Evolutionary conservation across 2,888 invertebrate species (phyloP).

Genomic region (Eilema depressum): DNA sequence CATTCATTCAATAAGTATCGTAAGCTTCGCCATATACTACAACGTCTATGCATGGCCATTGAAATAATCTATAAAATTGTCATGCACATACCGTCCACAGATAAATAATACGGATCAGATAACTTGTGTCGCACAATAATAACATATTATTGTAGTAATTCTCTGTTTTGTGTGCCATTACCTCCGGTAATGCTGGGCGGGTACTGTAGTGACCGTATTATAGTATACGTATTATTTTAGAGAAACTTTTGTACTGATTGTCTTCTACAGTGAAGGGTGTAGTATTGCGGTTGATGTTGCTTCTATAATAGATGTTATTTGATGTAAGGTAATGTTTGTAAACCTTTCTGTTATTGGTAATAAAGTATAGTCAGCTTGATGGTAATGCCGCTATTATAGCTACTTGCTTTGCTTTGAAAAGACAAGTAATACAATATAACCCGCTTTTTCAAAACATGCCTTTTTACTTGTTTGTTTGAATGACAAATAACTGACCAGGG

Average conservation of each 20-base stretch:
- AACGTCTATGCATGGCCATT: constrained; percentile 72
- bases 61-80: constrained; percentile 83
- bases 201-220: constrained; percentile 39
- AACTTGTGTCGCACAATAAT: constrained; percentile 79
- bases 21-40: constrained; percentile 47
- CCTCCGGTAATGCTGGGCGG: constrained; percentile 58
- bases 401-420: too few species aligned
- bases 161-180: constrained; percentile 65
- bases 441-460: too few species aligned
- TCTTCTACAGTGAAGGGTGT: constrained; percentile 1
- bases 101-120: constrained; percentile 83
- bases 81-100: constrained; percentile 77
- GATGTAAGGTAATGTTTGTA: constrained; percentile 1
- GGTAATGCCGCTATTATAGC: background rate
- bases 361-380: background rate
- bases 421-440: too few species aligned
- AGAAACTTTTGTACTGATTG: constrained; percentile 39
- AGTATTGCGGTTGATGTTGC: constrained; percentile 15
- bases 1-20: constrained; percentile 39
- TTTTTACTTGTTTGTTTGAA: too few species aligned
- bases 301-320: constrained; percentile 13
- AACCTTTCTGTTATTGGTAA: background rate
- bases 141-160: constrained; percentile 82
- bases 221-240: constrained; percentile 39
- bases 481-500: too few species aligned